Conservation (phyloP, 2,113 vertebrate genomes). For the Crotalus viridis region DNA sequence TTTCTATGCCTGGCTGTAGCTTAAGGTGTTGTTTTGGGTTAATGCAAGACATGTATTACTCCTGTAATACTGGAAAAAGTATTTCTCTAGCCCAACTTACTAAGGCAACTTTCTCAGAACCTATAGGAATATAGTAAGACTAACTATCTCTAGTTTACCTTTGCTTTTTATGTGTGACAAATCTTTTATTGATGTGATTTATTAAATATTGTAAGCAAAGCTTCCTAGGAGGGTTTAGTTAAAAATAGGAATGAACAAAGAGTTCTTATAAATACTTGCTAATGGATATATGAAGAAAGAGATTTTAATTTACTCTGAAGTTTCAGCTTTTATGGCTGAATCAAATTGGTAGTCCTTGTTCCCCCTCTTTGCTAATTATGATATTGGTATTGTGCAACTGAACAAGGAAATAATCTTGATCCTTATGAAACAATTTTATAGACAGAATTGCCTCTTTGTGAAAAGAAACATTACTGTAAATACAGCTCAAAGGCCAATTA, state of each 20-base stretch:
- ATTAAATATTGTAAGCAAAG: not conserved
- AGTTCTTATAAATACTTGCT: not conserved
- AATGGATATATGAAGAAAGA: not conserved
- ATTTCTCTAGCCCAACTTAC: constrained; percentile 11
- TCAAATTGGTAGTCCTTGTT: not conserved
- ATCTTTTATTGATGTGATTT: constrained; percentile 13
- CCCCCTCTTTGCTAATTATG: constrained; percentile 11
- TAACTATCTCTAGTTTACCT: not conserved
- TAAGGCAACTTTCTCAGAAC: not conserved
- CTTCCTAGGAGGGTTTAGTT: not conserved
- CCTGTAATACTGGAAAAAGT: not conserved
- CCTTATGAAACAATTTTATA: constrained; percentile 56
- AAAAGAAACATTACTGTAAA: not conserved
- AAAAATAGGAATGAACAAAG: not conserved
- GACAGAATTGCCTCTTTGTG: not conserved
- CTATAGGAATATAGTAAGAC: not conserved
- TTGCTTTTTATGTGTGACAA: not conserved
- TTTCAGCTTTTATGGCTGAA: constrained; percentile 46
- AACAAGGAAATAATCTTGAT: constrained; percentile 57
- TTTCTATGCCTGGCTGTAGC: not conserved
- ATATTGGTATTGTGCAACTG: constrained; percentile 41
- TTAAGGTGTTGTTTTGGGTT: not conserved
- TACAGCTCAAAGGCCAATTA: not conserved
- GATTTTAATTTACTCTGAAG: constrained; percentile 6
- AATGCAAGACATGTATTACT: not conserved